Evolutionary conservation across 1,140 invertebrate species (phyloP), one percentile per base, ranked within the genome.

Genomic region (Anastrepha obliqua): DNA sequence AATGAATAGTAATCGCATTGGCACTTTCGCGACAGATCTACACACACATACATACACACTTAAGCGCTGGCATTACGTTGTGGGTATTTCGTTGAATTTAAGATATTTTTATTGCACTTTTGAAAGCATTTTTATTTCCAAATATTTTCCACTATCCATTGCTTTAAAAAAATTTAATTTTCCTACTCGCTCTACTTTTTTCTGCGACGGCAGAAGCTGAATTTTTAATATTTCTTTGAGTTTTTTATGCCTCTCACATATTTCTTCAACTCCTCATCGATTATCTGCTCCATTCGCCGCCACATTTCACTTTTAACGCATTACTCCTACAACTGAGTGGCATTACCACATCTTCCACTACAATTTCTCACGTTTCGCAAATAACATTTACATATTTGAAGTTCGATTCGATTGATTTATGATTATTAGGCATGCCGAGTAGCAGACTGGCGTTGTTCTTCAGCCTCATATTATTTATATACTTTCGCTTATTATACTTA

Each of bases 301-400:
- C 15, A 13, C 60, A 17, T 62, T 62, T 17, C 67, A 47, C 17
- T 42, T 67, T 67, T 42, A 29, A 29, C 44, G 3, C 42, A 47
- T 47, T n/a, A 47, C 15, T 11, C 70, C 3, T 74, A 29, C 29
- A 29, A 29, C 29, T 29, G 29, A 29, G 29, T 29, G 29, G 29
- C 29, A 29, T 29, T 29, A 29, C 29, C 29, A 29, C 29, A 29
- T 39, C 29, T 51, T 74, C 42, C 4, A n/a, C n/a, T 44, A 74
- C 42, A 17, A 17, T 15, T 55, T n/a, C 17, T 81, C 74, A 81
- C 47, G n/a, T 55, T 81, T 81, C 11, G 74, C 74, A 55, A 47
- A 44, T 44, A 74, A 7, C 74, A 81, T 81, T 81, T 81, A 47
- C 47, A 81, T 81, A 55, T 55, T 55, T 81, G 47, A 81, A 51